Evolutionary conservation across 1,140 invertebrate species (phyloP).

Genomic region (Atopsyche davidsoni): DNA sequence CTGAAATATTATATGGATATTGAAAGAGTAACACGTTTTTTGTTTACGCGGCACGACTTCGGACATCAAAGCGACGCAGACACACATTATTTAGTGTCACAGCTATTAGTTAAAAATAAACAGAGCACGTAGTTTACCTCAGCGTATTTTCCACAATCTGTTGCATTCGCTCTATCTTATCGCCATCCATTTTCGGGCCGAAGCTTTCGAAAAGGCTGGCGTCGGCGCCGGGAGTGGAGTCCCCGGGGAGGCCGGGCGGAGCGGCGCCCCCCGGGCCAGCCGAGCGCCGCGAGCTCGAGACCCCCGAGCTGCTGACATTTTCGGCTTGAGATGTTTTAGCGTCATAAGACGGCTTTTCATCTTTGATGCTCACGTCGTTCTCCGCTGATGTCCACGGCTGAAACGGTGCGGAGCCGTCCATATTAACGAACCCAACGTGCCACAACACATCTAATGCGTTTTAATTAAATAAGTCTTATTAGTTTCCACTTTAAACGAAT

Average conservation of each 20-base stretch:
- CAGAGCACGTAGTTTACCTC: slow-evolving; percentile 33
- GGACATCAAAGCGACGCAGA: too few species aligned
- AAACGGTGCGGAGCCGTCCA: slow-evolving; percentile 47
- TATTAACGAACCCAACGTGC: slow-evolving; percentile 23
- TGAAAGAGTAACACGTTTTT: too few species aligned
- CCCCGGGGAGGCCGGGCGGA: slow-evolving; percentile 3
- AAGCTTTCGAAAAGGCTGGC: slow-evolving; percentile 31
- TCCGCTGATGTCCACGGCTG: slow-evolving; percentile 45
- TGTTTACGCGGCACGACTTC: too few species aligned
- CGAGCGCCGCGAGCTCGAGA: not conserved
- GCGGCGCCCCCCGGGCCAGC: not conserved
- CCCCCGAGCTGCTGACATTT: not conserved
- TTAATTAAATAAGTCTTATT: slow-evolving; percentile 3
- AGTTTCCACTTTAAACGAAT: slow-evolving; percentile 10
- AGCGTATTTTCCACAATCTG: slow-evolving; percentile 46
- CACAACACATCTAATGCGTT: slow-evolving; percentile 19
- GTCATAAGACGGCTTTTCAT: slow-evolving; percentile 32
- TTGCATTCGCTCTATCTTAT: slow-evolving; percentile 46
- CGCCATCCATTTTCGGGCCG: slow-evolving; percentile 42
- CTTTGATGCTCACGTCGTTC: slow-evolving; percentile 43
- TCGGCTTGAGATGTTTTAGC: not conserved
- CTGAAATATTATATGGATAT: too few species aligned
- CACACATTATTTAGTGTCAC: too few species aligned
- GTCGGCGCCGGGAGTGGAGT: slow-evolving; percentile 36
- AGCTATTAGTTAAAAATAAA: slow-evolving; percentile 1